These are phyloP conservation scores for Dilophus febrilis DNA, from an alignment of 2,888 invertebrate genomes.

Conservation along the genomic window DNA sequence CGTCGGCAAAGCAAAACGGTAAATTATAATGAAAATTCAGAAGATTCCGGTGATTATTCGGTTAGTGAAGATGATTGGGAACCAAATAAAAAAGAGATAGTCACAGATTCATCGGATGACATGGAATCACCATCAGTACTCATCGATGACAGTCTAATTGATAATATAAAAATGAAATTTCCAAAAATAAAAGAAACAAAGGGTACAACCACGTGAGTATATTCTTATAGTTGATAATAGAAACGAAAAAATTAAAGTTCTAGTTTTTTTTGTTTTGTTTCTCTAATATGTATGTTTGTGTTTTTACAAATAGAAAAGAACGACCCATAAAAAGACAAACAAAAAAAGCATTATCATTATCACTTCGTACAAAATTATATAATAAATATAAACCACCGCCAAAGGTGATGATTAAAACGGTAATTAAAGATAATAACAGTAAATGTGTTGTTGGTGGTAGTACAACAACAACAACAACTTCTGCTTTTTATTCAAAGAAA, in stretches of 20 bases:
- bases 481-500: no score
- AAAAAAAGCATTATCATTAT: not conserved
- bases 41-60: slow-evolving; percentile 21
- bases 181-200: not conserved
- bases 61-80: slow-evolving; percentile 29
- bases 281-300: not conserved
- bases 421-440: not conserved
- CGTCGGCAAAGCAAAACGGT: no score
- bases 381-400: slow-evolving; percentile 25
- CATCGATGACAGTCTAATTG: not conserved
- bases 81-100: slow-evolving; percentile 15
- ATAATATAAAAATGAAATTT: not conserved
- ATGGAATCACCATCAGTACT: no score
- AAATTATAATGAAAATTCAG: not conserved
- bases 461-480: not conserved
- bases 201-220: not conserved
- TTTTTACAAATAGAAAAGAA: not conserved
- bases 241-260: not conserved
- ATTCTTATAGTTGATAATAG: not conserved
- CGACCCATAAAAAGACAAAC: not conserved
- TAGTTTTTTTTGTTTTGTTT: not conserved
- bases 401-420: slow-evolving; percentile 14
- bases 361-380: slow-evolving; percentile 16
- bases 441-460: not conserved
- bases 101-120: not conserved